phyloP scores from a whole-genome alignment of 2,797 vertebrate genomes.

The Eleutherodactylus coqui region DNA sequence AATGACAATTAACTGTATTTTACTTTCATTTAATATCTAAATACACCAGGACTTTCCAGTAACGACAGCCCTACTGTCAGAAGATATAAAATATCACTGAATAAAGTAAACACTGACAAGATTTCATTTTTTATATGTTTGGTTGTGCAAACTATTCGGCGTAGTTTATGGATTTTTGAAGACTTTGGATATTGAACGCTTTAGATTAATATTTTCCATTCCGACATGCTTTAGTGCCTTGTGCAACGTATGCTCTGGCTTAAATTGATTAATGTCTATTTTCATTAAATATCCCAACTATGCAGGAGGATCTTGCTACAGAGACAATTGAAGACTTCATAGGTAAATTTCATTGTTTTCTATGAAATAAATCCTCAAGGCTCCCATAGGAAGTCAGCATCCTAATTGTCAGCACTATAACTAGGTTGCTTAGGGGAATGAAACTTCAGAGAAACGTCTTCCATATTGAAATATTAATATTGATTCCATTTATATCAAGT shows the following conservation, averaged over 20 bases:
- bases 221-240: slow-evolving; percentile 49
- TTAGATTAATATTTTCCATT: slow-evolving; percentile 60
- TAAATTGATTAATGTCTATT: slow-evolving; percentile 63
- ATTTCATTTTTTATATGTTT: slow-evolving; percentile 48
- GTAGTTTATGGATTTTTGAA: slow-evolving; percentile 57
- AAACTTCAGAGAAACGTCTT: slow-evolving; percentile 36
- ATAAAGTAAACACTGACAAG: slow-evolving; percentile 32
- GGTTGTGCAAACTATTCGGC: slow-evolving; percentile 45
- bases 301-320: slow-evolving; percentile 30
- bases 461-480: slow-evolving; percentile 51
- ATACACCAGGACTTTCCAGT: slow-evolving; percentile 3
- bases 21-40: slow-evolving; percentile 27
- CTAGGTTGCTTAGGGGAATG: slow-evolving; percentile 42
- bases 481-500: slow-evolving; percentile 10
- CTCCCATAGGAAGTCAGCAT: slow-evolving; percentile 37
- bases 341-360: slow-evolving; percentile 56
- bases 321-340: slow-evolving; percentile 40
- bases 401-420: slow-evolving; percentile 52
- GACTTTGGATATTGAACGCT: slow-evolving; percentile 56
- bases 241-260: slow-evolving; percentile 50
- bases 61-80: slow-evolving; percentile 20
- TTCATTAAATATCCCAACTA: slow-evolving; percentile 58
- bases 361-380: slow-evolving; percentile 45
- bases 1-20: slow-evolving; percentile 21
- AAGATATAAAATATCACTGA: slow-evolving; percentile 24